Percentiles rank a stretch among this genome's conserved stretches.
Evolutionary conservation across 2,888 invertebrate species (phyloP).

Genomic region (Ganaspis brasiliensis): DNA sequence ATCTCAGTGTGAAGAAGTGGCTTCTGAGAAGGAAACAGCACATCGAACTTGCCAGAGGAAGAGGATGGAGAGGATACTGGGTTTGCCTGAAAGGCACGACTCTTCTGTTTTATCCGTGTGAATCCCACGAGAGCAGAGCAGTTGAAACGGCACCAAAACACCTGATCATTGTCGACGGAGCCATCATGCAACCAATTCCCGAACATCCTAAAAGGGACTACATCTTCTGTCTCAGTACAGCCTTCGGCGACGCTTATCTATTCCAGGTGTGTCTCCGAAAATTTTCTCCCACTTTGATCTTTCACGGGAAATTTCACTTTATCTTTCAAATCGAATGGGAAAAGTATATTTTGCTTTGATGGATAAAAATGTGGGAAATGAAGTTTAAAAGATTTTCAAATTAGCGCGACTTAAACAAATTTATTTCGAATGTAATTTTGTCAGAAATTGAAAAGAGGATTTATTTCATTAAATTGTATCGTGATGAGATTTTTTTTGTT

Average conservation of each 20-base stretch:
- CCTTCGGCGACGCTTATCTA: constrained; percentile 98
- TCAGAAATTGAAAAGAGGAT: too few species aligned
- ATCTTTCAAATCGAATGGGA: background rate
- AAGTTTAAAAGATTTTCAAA: too few species aligned
- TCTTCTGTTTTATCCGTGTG: constrained; percentile 96
- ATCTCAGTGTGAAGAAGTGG: constrained; percentile 99
- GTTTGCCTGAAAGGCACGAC: constrained; percentile 98
- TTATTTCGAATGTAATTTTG: too few species aligned
- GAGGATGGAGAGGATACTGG: constrained; percentile 99
- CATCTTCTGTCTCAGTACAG: constrained; percentile 98
- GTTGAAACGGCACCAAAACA: constrained; percentile 97
- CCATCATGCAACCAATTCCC: constrained; percentile 99
- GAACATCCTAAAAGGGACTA: constrained; percentile 99
- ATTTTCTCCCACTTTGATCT: background rate
- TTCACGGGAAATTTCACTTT: background rate
- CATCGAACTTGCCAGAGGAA: constrained; percentile 96
- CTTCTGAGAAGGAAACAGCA: constrained; percentile 97
- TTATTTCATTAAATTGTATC: too few species aligned
- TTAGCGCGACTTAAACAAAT: too few species aligned
- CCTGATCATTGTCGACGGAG: constrained; percentile 97
- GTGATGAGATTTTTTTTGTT: too few species aligned
- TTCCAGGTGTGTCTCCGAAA: constrained; percentile 88
- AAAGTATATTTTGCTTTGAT: too few species aligned
- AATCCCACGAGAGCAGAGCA: constrained; percentile 93
- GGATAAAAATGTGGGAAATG: too few species aligned